Percentiles rank a stretch among this genome's conserved stretches.
phyloP scores from a whole-genome alignment of 53 echinoderm and acorn worm species.

The Astropecten irregularis region DNA sequence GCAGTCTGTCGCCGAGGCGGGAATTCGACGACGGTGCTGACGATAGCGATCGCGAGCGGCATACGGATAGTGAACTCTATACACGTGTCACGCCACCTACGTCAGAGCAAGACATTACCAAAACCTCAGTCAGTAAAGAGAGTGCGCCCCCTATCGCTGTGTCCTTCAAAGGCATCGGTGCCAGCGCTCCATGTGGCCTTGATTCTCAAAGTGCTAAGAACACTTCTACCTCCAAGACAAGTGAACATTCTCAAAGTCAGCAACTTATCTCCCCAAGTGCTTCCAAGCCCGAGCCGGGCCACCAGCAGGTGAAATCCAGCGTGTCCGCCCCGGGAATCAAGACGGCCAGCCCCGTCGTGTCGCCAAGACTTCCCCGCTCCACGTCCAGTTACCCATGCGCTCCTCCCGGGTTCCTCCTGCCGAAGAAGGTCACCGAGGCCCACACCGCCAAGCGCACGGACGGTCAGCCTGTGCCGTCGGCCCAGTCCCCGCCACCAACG shows the following conservation, averaged over 20 bases:
- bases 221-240: constrained; percentile 26
- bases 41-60: constrained; percentile 80
- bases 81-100: constrained; percentile 18
- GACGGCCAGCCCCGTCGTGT: constrained; percentile 15
- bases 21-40: constrained; percentile 68
- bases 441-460: constrained; percentile 57
- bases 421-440: constrained; percentile 79
- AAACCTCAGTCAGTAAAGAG: neutral
- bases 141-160: constrained; percentile 19
- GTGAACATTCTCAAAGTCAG: constrained; percentile 28
- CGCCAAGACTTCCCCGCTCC: constrained; percentile 41
- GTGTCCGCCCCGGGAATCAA: constrained; percentile 18
- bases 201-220: constrained; percentile 42
- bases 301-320: neutral
- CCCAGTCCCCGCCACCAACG: constrained; percentile 48
- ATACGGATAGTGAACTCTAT: constrained; percentile 75
- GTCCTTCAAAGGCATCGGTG: constrained; percentile 28
- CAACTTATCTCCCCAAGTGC: constrained; percentile 30
- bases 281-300: constrained; percentile 3
- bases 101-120: constrained; percentile 8
- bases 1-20: constrained; percentile 56
- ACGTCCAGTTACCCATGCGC: constrained; percentile 74
- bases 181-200: constrained; percentile 51
- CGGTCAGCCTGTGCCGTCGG: constrained; percentile 10
- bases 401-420: constrained; percentile 83